Conservation (phyloP, 1,140 invertebrate genomes). For the Piezodorus guildinii region DNA sequence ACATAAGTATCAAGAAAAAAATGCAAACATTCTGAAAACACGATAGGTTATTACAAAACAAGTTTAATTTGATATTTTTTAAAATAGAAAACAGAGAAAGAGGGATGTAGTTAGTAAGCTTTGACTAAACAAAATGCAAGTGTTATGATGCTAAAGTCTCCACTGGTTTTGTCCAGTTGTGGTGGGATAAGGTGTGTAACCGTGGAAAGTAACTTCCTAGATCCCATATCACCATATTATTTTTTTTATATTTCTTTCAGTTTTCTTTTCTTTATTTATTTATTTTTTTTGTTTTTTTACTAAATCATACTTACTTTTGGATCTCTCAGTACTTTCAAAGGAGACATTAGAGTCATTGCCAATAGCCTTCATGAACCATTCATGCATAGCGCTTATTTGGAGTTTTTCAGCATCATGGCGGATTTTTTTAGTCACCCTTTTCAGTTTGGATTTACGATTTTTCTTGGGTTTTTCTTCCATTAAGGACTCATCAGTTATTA, state of each 20-base stretch:
- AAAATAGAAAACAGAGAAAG: too few species aligned
- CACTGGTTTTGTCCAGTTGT: conserved; percentile 8
- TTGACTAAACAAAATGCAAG: not conserved
- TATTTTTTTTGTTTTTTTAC: not conserved
- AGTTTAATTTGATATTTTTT: too few species aligned
- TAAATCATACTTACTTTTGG: conserved; percentile 8
- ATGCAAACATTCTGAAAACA: too few species aligned
- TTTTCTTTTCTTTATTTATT: not conserved
- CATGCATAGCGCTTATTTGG: conserved; percentile 26
- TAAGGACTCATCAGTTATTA: conserved; percentile 16
- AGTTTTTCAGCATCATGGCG: conserved; percentile 28
- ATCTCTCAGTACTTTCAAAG: conserved; percentile 23
- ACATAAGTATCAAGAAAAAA: too few species aligned
- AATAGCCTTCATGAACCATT: conserved; percentile 28
- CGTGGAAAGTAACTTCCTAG: not conserved
- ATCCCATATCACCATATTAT: conserved; percentile 3
- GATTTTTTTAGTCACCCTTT: conserved; percentile 25
- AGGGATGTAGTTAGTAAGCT: too few species aligned
- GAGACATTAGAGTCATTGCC: conserved; percentile 25
- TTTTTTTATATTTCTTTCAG: too few species aligned
- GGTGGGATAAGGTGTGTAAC: not conserved
- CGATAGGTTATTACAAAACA: too few species aligned
- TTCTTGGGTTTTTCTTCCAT: conserved; percentile 23
- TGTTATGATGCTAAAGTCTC: conserved; percentile 1
- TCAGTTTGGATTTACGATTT: conserved; percentile 26